These are phyloP conservation scores for Barnardius zonarius DNA, from an alignment of 2,113 vertebrate genomes.

Conservation along the genomic window DNA sequence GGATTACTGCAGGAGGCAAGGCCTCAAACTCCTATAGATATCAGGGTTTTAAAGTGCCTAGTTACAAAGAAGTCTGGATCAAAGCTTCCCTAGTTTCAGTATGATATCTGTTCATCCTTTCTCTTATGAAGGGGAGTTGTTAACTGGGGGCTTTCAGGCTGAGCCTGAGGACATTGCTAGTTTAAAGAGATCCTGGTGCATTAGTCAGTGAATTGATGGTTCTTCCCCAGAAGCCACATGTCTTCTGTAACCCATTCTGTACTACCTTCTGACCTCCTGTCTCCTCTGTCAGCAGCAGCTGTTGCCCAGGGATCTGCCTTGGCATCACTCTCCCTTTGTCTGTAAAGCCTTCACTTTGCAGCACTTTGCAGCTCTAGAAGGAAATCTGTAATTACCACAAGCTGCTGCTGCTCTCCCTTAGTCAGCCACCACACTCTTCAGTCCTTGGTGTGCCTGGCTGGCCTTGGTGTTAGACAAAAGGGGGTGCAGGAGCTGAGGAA, in stretches of 20 bases:
- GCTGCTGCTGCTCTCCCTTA: neutral
- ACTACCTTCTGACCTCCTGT: neutral
- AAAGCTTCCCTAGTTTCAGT: neutral
- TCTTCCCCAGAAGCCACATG: neutral
- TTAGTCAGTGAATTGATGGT: neutral
- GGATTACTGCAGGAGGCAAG: neutral
- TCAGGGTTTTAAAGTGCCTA: neutral
- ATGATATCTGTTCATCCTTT: neutral
- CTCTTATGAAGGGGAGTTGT: neutral
- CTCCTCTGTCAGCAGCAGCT: neutral
- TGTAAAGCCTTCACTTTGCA: neutral
- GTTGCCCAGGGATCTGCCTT: neutral
- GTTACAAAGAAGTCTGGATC: neutral
- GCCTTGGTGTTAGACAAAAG: neutral
- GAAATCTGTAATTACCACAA: neutral
- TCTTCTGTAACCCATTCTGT: neutral
- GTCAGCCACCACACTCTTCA: neutral
- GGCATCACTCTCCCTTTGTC: neutral
- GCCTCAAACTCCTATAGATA: neutral
- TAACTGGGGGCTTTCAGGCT: neutral
- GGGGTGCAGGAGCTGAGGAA: neutral
- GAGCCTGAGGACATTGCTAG: neutral
- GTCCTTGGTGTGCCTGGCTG: neutral
- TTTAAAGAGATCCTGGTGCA: neutral
- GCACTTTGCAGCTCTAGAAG: neutral